Percentiles rank a stretch among this genome's conserved stretches.
Evolutionary conservation across 1,140 invertebrate genomes (phyloP).

Genomic region (Drosophila biarmipes): DNA sequence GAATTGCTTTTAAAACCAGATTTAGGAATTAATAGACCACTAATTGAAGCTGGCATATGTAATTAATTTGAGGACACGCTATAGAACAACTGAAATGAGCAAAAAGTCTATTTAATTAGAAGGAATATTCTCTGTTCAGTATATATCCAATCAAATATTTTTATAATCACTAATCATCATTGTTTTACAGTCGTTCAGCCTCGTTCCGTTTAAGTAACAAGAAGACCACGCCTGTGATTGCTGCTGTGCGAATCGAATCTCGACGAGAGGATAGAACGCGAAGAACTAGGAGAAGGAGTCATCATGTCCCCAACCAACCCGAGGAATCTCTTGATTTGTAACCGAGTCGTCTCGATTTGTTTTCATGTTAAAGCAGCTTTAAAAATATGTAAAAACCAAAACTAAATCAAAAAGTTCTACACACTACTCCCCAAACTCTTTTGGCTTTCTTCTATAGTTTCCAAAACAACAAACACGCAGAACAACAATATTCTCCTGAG

Average conservation of each 20-base stretch:
- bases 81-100: neutral
- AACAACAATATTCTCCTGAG: constrained; percentile 14
- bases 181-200: constrained; percentile 87
- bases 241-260: constrained; percentile 79
- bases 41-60: constrained; percentile 1
- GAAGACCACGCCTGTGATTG: constrained; percentile 88
- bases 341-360: constrained; percentile 68
- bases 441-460: constrained; percentile 24
- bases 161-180: neutral
- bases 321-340: constrained; percentile 47
- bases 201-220: constrained; percentile 86
- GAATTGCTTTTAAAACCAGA: neutral
- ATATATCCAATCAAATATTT: no score
- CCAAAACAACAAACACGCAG: constrained; percentile 35
- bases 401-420: constrained; percentile 32
- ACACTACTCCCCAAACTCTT: constrained; percentile 5
- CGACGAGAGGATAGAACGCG: constrained; percentile 37
- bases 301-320: constrained; percentile 27
- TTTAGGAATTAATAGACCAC: constrained; percentile 6
- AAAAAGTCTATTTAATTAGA: neutral
- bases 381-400: constrained; percentile 47
- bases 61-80: neutral
- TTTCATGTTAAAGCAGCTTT: constrained; percentile 70
- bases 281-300: constrained; percentile 47
- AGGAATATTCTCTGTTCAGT: no score